phyloP scores from a whole-genome alignment of 2,797 vertebrate genomes.

The Halcyon smyrnensis region DNA sequence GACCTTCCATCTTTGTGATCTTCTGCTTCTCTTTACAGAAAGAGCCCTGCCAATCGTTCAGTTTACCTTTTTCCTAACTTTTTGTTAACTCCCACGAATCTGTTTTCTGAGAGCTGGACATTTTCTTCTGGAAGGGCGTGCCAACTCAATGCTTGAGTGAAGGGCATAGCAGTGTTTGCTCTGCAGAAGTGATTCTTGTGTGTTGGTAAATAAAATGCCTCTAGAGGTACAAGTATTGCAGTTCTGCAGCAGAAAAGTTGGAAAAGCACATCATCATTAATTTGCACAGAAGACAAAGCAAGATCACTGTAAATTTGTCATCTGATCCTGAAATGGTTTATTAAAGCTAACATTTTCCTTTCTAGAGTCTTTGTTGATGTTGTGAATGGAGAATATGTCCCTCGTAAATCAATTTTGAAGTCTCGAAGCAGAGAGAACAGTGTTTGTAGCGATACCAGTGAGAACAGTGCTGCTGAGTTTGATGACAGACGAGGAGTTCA shows the following conservation, averaged over 20 bases:
- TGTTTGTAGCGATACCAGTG: conserved; percentile 95
- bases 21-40: neutral
- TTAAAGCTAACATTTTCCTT: conserved; percentile 53
- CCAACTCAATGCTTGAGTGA: conserved; percentile 5
- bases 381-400: conserved; percentile 92
- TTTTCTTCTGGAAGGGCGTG: neutral
- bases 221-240: conserved; percentile 31
- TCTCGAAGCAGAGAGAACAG: conserved; percentile 96
- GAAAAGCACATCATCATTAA: conserved; percentile 53
- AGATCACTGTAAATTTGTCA: conserved; percentile 63
- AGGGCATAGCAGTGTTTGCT: neutral
- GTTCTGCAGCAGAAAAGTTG: conserved; percentile 36
- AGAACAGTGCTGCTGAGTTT: conserved; percentile 90
- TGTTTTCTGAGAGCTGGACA: neutral
- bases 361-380: conserved; percentile 93
- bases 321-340: conserved; percentile 58
- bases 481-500: conserved; percentile 86
- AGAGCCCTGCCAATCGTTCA: neutral
- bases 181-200: neutral
- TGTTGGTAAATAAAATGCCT: conserved; percentile 40
- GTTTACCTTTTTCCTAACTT: neutral
- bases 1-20: neutral
- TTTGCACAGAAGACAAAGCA: conserved; percentile 57
- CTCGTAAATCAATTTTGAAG: conserved; percentile 97
- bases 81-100: neutral